Conservation (phyloP, 2,113 vertebrate species). For the Formicarius rufipectus region DNA sequence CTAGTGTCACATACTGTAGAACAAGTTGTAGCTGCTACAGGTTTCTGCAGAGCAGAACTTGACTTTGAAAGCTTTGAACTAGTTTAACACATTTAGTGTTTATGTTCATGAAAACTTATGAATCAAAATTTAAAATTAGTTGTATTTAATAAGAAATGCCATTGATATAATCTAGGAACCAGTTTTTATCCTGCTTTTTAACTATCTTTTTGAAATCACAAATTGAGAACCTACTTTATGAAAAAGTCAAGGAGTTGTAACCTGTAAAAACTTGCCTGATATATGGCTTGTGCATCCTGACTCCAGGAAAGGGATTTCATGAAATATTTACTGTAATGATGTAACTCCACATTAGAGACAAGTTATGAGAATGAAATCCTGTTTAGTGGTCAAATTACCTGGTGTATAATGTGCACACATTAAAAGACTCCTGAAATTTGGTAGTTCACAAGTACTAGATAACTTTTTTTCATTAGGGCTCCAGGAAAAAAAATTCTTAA, state of each 20-base stretch:
- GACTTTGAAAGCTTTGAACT: conserved; percentile 3
- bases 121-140: not conserved
- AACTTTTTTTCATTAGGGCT: not conserved
- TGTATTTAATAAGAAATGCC: not conserved
- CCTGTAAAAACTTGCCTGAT: not conserved
- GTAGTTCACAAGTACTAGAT: not conserved
- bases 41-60: not conserved
- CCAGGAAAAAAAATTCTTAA: not conserved
- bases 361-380: not conserved
- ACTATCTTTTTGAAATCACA: not conserved
- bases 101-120: not conserved
- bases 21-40: not conserved
- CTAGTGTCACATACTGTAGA: not conserved
- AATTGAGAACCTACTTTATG: not conserved
- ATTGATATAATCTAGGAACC: not conserved
- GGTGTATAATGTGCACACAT: not conserved
- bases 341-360: not conserved
- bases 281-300: not conserved
- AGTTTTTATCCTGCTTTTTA: not conserved
- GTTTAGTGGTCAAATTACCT: not conserved
- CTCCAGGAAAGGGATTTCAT: not conserved
- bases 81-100: not conserved
- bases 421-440: not conserved
- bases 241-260: not conserved
- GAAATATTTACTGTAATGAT: not conserved